Percentiles rank a stretch among this genome's conserved stretches.
These are phyloP conservation scores for Elephantulus edwardii DNA, from an alignment of 2,113 vertebrate species.

Conservation along the genomic window DNA sequence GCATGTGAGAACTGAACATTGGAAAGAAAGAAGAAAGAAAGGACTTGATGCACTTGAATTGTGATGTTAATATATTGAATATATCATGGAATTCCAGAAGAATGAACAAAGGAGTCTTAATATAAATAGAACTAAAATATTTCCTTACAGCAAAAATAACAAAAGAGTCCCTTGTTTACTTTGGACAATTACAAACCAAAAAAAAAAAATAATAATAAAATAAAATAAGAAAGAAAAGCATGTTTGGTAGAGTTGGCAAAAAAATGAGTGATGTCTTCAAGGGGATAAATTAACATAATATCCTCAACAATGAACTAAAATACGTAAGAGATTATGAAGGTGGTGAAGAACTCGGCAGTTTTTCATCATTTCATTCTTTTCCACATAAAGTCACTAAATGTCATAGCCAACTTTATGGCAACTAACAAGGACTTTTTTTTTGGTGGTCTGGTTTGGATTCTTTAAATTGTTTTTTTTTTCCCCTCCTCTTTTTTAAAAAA, in stretches of 20 bases:
- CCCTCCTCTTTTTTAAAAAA: background rate
- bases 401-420: background rate
- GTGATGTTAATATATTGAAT: background rate
- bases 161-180: background rate
- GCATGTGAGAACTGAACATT: background rate
- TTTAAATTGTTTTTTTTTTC: background rate
- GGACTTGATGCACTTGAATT: background rate
- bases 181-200: background rate
- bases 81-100: no score
- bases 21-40: background rate
- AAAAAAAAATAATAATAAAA: no score
- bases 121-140: background rate
- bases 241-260: background rate
- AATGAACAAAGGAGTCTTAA: background rate
- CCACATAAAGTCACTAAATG: background rate
- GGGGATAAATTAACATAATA: background rate
- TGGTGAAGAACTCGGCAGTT: background rate
- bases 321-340: background rate
- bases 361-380: background rate
- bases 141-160: background rate
- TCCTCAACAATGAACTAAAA: background rate
- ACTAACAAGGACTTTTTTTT: background rate
- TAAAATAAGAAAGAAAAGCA: background rate
- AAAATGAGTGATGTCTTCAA: background rate
- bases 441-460: background rate